These are phyloP conservation scores for Tachina lurida DNA, from an alignment of 2,888 invertebrate species.

Conservation along the genomic window DNA sequence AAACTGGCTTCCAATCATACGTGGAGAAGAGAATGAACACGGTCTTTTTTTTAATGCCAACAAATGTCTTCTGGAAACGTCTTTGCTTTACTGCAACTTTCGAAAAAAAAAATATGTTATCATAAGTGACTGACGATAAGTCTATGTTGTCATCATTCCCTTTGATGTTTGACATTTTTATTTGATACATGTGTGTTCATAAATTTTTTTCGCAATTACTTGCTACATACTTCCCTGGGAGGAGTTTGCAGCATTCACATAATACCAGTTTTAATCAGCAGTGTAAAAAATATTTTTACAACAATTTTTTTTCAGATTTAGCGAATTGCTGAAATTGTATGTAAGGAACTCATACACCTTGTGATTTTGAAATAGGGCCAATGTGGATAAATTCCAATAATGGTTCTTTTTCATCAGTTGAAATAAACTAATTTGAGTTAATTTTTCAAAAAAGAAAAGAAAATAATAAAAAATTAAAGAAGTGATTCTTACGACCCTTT, in stretches of 20 bases:
- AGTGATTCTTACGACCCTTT: too few relatives aligned
- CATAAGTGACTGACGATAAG: slow-evolving; percentile 56
- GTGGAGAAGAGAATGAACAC: neutral
- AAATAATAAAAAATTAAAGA: too few relatives aligned
- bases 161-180: slow-evolving; percentile 68
- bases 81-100: slow-evolving; percentile 2
- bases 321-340: too few relatives aligned
- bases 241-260: neutral
- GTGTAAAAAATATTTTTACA: neutral
- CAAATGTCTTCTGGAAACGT: neutral
- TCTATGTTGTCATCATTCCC: slow-evolving; percentile 60
- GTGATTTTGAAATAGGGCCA: too few relatives aligned
- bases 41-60: neutral
- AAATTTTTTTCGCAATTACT: slow-evolving; percentile 32
- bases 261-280: slow-evolving; percentile 9
- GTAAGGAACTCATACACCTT: too few relatives aligned
- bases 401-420: too few relatives aligned
- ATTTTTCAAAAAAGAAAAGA: too few relatives aligned
- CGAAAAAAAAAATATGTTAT: slow-evolving; percentile 25
- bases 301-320: too few relatives aligned
- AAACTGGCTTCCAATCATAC: slow-evolving; percentile 13
- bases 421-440: too few relatives aligned
- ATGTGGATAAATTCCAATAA: too few relatives aligned
- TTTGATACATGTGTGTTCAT: neutral
- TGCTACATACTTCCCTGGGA: slow-evolving; percentile 30